Evolutionary conservation across 1,140 invertebrate species (phyloP).

Genomic region (Conus betulinus): DNA sequence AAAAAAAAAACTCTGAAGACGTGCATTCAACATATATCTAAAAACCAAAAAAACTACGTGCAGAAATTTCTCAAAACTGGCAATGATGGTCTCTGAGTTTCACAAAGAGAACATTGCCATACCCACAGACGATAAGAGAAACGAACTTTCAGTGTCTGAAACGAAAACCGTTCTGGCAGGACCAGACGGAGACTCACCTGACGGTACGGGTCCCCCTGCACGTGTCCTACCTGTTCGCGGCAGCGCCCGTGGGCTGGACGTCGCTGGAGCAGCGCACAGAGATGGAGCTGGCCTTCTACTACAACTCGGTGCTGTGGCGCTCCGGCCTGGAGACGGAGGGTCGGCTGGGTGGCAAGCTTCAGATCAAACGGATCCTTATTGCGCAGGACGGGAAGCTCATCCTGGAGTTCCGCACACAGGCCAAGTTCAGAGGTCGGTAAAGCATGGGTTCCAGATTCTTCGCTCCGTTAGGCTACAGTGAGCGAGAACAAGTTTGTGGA

Average conservation of each 20-base stretch:
- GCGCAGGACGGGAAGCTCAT: slow-evolving; percentile 74
- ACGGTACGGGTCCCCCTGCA: slow-evolving; percentile 76
- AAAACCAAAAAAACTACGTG: too few relatives aligned
- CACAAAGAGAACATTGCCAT: too few relatives aligned
- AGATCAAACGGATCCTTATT: slow-evolving; percentile 74
- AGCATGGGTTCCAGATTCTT: not conserved
- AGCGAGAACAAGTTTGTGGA: too few relatives aligned
- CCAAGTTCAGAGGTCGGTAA: slow-evolving; percentile 75
- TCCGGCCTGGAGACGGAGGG: slow-evolving; percentile 73
- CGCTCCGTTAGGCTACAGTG: too few relatives aligned
- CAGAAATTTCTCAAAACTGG: too few relatives aligned
- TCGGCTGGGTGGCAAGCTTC: slow-evolving; percentile 70
- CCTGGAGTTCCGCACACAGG: slow-evolving; percentile 76
- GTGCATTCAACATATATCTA: too few relatives aligned
- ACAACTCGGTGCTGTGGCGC: slow-evolving; percentile 74
- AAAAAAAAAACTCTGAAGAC: too few relatives aligned
- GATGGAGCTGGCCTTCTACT: slow-evolving; percentile 77
- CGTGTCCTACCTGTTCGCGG: slow-evolving; percentile 76
- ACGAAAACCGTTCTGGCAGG: slow-evolving; percentile 19
- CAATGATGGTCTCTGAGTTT: too few relatives aligned
- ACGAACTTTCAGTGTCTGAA: too few relatives aligned
- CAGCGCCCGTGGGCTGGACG: slow-evolving; percentile 75
- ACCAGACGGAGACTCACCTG: slow-evolving; percentile 73
- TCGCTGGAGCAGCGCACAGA: slow-evolving; percentile 77
- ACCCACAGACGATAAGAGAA: too few relatives aligned